A percentile compares a stretch with the other conserved stretches of the same genome.
Evolutionary conservation across 92 coral and sea anemone genomes (phyloP).

Genomic region (Desmophyllum pertusum): DNA sequence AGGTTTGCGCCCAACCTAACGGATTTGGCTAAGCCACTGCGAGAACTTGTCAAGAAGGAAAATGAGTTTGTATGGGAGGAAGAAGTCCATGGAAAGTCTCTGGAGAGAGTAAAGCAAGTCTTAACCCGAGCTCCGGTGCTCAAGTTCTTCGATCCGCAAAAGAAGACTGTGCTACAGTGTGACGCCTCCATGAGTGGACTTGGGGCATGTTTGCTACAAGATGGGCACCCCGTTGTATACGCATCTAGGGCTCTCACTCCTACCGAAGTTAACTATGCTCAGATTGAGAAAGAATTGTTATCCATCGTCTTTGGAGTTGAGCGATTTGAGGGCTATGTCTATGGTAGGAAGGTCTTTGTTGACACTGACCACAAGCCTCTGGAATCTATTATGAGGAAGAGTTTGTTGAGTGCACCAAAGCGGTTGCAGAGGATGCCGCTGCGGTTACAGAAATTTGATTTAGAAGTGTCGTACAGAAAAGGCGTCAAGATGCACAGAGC

Average conservation of each 20-base stretch:
- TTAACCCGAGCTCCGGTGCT: conserved; percentile 60
- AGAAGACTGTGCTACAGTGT: conserved; percentile 53
- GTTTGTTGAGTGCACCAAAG: conserved; percentile 55
- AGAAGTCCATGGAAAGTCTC: conserved; percentile 48
- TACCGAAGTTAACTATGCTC: conserved; percentile 33
- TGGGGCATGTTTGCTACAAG: conserved; percentile 46
- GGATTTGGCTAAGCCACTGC: conserved; percentile 35
- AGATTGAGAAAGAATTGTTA: conserved; percentile 36
- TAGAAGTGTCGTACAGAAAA: conserved; percentile 28
- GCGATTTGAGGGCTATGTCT: conserved; percentile 39
- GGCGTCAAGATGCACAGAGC: conserved; percentile 21
- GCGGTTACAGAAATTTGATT: conserved; percentile 38
- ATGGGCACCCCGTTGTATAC: conserved; percentile 53
- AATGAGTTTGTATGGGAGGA: conserved; percentile 58
- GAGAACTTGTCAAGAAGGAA: conserved; percentile 61
- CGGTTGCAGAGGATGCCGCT: conserved; percentile 47
- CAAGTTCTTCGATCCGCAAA: conserved; percentile 49
- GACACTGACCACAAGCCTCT: conserved; percentile 47
- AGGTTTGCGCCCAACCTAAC: conserved; percentile 58
- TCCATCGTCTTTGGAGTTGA: conserved; percentile 48
- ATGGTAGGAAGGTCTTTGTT: conserved; percentile 25
- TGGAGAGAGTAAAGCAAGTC: conserved; percentile 35
- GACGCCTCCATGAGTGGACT: conserved; percentile 57
- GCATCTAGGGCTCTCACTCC: conserved; percentile 50
- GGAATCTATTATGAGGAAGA: conserved; percentile 43